These are phyloP conservation scores for Hylyphantes graminicola DNA, from an alignment of 1,140 invertebrate genomes.

Conservation along the genomic window DNA sequence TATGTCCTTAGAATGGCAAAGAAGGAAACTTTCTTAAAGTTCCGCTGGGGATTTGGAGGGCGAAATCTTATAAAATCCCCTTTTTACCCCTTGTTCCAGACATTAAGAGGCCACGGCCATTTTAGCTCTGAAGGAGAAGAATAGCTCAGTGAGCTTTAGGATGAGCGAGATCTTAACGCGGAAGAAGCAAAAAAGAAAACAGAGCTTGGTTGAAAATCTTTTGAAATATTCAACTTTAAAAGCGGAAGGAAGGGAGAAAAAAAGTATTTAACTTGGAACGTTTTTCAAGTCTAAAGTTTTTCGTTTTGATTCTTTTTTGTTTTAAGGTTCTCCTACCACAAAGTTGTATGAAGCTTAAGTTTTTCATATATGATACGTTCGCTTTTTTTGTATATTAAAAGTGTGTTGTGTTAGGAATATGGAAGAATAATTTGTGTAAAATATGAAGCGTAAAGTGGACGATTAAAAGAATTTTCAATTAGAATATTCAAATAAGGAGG, in stretches of 20 bases:
- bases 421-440: too few species aligned
- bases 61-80: constrained; percentile 36
- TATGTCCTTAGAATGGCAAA: constrained; percentile 31
- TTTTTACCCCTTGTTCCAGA: constrained; percentile 37
- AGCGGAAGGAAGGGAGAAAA: constrained; percentile 4
- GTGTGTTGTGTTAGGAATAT: too few species aligned
- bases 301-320: constrained; percentile 4
- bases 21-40: constrained; percentile 11
- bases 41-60: constrained; percentile 37
- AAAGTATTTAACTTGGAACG: constrained; percentile 32
- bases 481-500: not conserved
- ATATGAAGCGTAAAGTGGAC: too few species aligned
- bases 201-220: constrained; percentile 31
- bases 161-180: not conserved
- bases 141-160: constrained; percentile 7
- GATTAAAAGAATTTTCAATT: not conserved
- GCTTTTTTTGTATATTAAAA: too few species aligned
- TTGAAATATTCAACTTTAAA: constrained; percentile 43
- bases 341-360: too few species aligned
- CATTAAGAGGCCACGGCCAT: constrained; percentile 31
- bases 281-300: constrained; percentile 39
- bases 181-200: constrained; percentile 5
- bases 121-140: constrained; percentile 14
- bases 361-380: too few species aligned
- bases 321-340: not conserved